These are phyloP conservation scores for Macrotis lagotis DNA, from an alignment of 2,113 vertebrate species.

Conservation along the genomic window DNA sequence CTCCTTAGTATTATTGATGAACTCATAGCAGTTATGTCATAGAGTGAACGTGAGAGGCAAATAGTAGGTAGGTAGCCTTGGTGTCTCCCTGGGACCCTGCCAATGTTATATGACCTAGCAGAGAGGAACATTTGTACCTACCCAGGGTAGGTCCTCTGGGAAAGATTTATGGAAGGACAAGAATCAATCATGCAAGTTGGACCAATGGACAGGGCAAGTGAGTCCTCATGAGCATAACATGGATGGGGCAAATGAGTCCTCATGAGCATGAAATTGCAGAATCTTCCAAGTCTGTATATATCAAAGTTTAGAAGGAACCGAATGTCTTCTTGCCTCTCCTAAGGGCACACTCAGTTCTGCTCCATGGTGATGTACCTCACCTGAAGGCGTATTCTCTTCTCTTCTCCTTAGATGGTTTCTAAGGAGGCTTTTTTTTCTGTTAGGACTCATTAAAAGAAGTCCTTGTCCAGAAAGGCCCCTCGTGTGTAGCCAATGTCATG, in stretches of 20 bases:
- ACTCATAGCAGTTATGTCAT: neutral
- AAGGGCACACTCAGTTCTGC: neutral
- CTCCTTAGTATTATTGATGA: neutral
- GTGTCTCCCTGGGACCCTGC: neutral
- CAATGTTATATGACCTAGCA: neutral
- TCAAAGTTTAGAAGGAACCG: neutral
- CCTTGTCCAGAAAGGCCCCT: neutral
- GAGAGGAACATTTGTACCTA: neutral
- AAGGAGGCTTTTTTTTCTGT: neutral
- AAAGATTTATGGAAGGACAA: neutral
- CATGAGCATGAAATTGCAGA: neutral
- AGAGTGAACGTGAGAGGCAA: neutral
- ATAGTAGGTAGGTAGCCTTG: neutral
- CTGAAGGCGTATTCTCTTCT: neutral
- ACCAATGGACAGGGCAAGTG: neutral
- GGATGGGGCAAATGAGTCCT: neutral
- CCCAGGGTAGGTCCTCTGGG: neutral
- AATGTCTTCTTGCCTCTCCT: neutral
- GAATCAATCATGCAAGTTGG: neutral
- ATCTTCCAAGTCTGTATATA: neutral
- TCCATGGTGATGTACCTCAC: neutral
- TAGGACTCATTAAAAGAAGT: neutral
- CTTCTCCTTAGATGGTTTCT: neutral
- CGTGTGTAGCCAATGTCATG: neutral
- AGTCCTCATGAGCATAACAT: neutral